Conservation (phyloP, 2,113 vertebrate genomes). For the Platycercus adscitus region DNA sequence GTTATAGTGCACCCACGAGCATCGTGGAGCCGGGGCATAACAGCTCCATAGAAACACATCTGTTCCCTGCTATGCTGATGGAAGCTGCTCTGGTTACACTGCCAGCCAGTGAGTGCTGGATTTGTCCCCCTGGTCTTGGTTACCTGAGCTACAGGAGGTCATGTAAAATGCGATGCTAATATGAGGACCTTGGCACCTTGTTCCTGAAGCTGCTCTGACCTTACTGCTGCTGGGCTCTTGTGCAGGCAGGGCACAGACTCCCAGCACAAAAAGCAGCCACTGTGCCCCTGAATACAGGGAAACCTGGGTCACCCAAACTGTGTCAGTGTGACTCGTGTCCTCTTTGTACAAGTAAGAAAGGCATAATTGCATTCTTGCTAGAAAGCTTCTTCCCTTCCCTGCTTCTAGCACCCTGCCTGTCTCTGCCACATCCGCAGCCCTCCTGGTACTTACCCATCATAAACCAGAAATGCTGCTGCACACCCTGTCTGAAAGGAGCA, state of each 20-base stretch:
- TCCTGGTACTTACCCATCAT: fast-evolving
- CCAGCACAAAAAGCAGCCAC: fast-evolving
- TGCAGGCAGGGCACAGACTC: neutral
- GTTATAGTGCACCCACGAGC: neutral
- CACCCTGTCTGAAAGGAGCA: neutral
- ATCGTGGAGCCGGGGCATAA: fast-evolving
- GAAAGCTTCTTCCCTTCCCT: neutral
- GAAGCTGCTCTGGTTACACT: neutral
- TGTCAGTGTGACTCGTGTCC: neutral
- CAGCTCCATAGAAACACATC: neutral
- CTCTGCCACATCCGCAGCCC: fast-evolving
- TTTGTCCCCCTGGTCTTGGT: neutral
- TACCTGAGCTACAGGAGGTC: neutral
- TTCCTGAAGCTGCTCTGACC: neutral
- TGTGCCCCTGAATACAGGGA: fast-evolving
- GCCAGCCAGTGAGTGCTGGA: neutral
- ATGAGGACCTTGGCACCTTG: neutral
- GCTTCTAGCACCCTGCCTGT: neutral
- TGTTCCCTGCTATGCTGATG: neutral
- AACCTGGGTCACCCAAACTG: fast-evolving
- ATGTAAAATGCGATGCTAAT: fast-evolving
- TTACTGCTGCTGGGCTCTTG: neutral
- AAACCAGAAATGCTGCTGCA: neutral
- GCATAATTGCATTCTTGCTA: fast-evolving
- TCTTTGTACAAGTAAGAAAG: neutral